Evolutionary conservation across 2,113 vertebrate species (phyloP).

Genomic region (Artemisiospiza belli): DNA sequence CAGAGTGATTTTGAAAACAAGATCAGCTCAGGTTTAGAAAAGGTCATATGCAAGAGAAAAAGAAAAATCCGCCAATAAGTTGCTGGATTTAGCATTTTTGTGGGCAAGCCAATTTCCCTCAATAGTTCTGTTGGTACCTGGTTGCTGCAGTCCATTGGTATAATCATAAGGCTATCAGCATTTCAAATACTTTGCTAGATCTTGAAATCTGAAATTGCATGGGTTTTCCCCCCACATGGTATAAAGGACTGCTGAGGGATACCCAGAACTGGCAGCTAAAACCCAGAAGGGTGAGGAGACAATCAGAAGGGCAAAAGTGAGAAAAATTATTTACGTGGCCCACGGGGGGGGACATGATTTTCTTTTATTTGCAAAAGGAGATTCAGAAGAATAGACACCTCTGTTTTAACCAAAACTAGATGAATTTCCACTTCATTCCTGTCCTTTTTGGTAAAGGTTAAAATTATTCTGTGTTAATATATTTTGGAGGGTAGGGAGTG

Average conservation of each 20-base stretch:
- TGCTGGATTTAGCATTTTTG: background rate
- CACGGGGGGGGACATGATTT: background rate
- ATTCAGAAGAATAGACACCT: background rate
- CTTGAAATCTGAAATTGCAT: background rate
- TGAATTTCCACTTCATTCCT: background rate
- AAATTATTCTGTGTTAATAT: background rate
- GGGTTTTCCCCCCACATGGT: accelerated
- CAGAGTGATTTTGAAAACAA: background rate
- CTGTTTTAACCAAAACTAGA: background rate
- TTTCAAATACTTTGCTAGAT: background rate
- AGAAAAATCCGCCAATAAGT: background rate
- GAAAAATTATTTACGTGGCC: background rate
- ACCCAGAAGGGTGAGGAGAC: background rate
- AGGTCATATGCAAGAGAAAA: background rate
- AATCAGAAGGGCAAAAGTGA: background rate
- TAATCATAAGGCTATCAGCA: background rate
- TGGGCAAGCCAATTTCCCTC: background rate
- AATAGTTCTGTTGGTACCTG: background rate
- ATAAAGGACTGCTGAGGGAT: background rate
- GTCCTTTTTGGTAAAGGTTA: background rate
- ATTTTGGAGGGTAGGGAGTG: background rate
- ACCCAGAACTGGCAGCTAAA: background rate
- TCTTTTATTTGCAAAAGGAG: background rate
- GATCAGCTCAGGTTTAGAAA: background rate
- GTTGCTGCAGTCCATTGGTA: background rate